Evolutionary conservation across 2,113 vertebrate species (phyloP).

Genomic region (Gymnorhina tibicen): DNA sequence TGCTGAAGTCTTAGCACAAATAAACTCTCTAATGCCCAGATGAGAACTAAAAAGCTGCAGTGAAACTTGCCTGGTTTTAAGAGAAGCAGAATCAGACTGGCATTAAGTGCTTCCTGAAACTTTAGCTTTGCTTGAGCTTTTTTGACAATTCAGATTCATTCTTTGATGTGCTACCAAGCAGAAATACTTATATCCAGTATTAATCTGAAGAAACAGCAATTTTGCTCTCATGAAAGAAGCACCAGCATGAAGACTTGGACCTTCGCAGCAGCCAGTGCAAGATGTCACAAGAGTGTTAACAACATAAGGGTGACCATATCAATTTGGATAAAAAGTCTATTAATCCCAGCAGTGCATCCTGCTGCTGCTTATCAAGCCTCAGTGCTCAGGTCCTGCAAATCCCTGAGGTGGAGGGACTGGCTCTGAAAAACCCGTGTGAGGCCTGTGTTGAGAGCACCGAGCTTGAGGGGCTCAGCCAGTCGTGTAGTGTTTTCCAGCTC

Average conservation of each 20-base stretch:
- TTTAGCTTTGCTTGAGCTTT: not conserved
- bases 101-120: not conserved
- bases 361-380: not conserved
- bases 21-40: not conserved
- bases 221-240: not conserved
- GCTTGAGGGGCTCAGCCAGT: not conserved
- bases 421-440: not conserved
- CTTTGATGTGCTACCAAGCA: not conserved
- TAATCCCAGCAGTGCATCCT: not conserved
- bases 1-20: not conserved
- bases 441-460: not conserved
- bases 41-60: not conserved
- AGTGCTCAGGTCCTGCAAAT: not conserved
- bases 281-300: not conserved
- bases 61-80: not conserved
- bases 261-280: not conserved
- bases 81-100: not conserved
- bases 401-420: not conserved
- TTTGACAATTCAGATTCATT: not conserved
- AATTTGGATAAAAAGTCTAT: not conserved
- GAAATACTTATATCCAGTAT: not conserved
- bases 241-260: not conserved
- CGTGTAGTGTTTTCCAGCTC: not conserved
- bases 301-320: rapidly evolving
- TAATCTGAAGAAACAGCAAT: not conserved